Evolutionary conservation across 2,888 invertebrate genomes (phyloP).

Genomic region (Cryptocheilus praepositus): DNA sequence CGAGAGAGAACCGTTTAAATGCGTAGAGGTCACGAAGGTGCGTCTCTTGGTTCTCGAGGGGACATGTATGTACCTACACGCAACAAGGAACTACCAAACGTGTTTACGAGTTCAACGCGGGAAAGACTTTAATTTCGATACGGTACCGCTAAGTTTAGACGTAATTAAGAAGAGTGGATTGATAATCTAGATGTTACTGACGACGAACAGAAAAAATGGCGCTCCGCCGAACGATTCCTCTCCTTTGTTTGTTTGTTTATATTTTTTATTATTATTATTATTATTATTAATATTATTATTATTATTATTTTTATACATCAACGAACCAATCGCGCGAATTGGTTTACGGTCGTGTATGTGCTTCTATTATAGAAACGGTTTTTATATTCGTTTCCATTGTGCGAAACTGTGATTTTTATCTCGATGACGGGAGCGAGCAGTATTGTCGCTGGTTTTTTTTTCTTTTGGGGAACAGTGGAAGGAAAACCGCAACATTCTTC

Average conservation of each 20-base stretch:
- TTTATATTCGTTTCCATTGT: no score
- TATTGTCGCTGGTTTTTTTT: no score
- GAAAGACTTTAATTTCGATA: slow-evolving; percentile 5
- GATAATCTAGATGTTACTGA: neutral
- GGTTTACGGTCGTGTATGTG: no score
- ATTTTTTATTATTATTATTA: slow-evolving; percentile 13
- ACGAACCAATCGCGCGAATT: neutral
- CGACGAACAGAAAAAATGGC: no score
- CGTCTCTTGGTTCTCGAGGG: no score
- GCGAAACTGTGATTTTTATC: no score
- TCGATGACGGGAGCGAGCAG: no score
- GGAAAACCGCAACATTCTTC: no score
- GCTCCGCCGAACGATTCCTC: neutral
- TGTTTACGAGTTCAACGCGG: neutral
- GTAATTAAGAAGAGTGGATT: neutral
- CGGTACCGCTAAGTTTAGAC: neutral
- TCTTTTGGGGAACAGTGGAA: no score
- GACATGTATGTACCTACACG: no score
- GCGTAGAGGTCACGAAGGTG: no score
- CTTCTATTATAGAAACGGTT: no score
- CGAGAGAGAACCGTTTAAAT: neutral
- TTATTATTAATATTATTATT: slow-evolving; percentile 10
- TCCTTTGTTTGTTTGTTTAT: slow-evolving; percentile 1
- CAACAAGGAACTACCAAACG: neutral
- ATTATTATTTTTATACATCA: neutral